Evolutionary conservation across 2,113 vertebrate species (phyloP).

Genomic region (Penelope pileata): DNA sequence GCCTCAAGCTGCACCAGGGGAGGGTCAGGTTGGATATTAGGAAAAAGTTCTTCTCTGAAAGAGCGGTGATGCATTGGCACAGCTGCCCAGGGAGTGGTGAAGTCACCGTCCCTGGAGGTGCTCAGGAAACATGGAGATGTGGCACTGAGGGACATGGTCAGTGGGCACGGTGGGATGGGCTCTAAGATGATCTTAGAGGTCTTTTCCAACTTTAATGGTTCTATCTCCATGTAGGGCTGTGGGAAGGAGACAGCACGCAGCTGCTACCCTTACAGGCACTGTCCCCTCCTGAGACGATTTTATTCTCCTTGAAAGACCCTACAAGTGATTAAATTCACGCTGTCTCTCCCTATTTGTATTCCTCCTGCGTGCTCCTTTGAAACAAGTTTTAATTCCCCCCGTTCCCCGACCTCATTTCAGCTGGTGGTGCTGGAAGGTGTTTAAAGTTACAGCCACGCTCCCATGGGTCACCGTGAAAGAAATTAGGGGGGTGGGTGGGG

Average conservation of each 20-base stretch:
- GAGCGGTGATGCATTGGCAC: no score
- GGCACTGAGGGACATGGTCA: no score
- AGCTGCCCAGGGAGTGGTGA: no score
- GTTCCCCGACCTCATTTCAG: conserved; percentile 43
- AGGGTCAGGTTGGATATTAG: no score
- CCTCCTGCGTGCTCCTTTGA: background rate
- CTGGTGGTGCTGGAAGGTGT: conserved; percentile 36
- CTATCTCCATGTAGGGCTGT: background rate
- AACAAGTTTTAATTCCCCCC: conserved; percentile 47
- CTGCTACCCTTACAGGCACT: background rate
- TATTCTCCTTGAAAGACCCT: background rate
- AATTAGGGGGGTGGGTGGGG: background rate
- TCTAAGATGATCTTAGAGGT: no score
- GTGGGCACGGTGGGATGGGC: no score
- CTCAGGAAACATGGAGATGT: no score
- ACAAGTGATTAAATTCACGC: conserved; percentile 18
- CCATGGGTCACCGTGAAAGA: conserved; percentile 36
- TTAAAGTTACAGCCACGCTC: conserved; percentile 38
- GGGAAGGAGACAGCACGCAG: background rate
- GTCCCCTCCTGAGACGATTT: background rate
- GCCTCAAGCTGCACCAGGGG: no score
- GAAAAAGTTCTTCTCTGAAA: no score
- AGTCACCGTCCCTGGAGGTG: no score
- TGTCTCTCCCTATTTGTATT: conserved; percentile 43
- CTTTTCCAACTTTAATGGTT: no score